Percentiles rank a stretch among this genome's conserved stretches.
Evolutionary conservation across 2,113 vertebrate species (phyloP).

Genomic region (Mustela lutreola): DNA sequence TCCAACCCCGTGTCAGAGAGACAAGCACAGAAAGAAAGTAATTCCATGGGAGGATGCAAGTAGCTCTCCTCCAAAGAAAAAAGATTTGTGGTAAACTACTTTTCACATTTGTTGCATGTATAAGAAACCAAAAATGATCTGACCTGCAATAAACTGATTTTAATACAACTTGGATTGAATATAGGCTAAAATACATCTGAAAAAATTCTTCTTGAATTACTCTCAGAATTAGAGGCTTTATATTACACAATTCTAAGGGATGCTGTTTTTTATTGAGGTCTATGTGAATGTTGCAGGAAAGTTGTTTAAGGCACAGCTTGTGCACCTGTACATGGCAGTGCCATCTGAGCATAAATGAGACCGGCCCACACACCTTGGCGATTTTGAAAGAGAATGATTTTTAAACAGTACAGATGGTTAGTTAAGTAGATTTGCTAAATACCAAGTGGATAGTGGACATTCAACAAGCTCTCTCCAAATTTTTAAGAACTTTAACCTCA

Average conservation of each 20-base stretch:
- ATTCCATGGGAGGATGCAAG: background rate
- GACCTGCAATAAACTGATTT: background rate
- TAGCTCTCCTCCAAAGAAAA: background rate
- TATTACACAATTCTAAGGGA: background rate
- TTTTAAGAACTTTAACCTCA: background rate
- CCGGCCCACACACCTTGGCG: background rate
- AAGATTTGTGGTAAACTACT: background rate
- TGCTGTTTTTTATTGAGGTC: background rate
- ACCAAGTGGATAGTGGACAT: background rate
- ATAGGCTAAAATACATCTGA: background rate
- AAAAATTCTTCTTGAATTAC: background rate
- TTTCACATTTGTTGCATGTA: background rate
- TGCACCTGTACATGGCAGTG: background rate
- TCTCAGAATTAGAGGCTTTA: background rate
- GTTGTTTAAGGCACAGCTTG: background rate
- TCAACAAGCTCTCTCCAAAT: background rate
- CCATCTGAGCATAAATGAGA: background rate
- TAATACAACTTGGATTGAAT: background rate
- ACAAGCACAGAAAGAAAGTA: background rate
- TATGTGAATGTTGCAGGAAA: background rate
- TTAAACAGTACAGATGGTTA: background rate
- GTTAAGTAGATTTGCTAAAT: background rate
- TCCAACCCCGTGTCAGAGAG: background rate
- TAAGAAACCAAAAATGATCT: background rate
- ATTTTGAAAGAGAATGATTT: background rate